Evolutionary conservation across 2,797 vertebrate species (phyloP), one percentile per base, ranked within the genome.

Genomic region (Anguilla pacifica): DNA sequence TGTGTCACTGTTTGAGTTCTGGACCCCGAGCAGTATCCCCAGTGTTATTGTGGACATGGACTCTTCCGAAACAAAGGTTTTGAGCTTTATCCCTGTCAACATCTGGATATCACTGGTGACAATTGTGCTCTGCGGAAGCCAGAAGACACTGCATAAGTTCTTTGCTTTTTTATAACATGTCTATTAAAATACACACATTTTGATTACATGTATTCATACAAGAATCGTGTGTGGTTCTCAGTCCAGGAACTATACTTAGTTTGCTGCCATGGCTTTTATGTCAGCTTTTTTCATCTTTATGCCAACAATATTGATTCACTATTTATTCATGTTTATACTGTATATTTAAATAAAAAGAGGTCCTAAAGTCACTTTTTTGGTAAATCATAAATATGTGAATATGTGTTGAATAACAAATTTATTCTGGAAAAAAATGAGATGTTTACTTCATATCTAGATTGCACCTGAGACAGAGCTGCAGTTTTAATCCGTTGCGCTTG

Each of bases 1-100:
- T 99, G 97, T 96, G 97, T 98, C 92, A 97, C 97, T 94, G 97
- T 98, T 95, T 99, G 96, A 98, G 94, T 93, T 94, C 93, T 95
- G 93, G 95, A 97, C 93, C 93, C 89, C 93, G 86, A 92, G 72
- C 13, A 92, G n/a, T 25, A 49, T 86, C 90, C 95, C 94, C 95
- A 95, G 91, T 94, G 92, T 91, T 94, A 91, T 96, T 94, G 87
- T 91, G 95, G 94, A 96, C 96, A 96, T 97, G 96, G 94, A 96
- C 96, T 95, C 95, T 97, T 96, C 95, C 93, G 95, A 97, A 93
- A 95, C 93, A 92, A 96, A 97, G 98, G 97, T 98, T 99, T 98
- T 96, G 96, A 99, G 98, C 98, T 99, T 99, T 99, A 99, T 97
- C 96, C 97, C 97, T 97, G 97, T 98, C 97, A 97, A 98, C 98